Conservation (phyloP, 2,888 invertebrate species). For the Sphaerophoria taeniata region DNA sequence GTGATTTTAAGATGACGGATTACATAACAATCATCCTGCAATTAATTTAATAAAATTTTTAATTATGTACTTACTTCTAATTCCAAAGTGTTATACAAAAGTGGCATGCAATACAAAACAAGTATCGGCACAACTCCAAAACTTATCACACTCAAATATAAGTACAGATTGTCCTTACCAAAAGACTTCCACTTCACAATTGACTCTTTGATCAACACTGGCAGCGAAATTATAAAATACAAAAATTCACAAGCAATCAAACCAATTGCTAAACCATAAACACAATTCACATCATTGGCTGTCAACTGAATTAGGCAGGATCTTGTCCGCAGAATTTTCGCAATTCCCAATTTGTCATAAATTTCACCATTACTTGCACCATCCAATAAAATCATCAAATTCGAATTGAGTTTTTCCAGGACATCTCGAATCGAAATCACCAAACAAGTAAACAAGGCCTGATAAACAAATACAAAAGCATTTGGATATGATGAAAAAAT, state of each 20-base stretch:
- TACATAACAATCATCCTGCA: too few species aligned
- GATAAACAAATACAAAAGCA: not conserved
- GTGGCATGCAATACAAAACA: conserved; percentile 9
- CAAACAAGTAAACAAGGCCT: conserved; percentile 6
- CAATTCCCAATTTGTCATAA: not conserved
- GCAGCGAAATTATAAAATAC: not conserved
- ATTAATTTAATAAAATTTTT: too few species aligned
- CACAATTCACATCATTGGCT: not conserved
- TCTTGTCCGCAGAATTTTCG: not conserved
- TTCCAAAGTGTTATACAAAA: conserved; percentile 10
- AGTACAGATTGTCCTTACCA: not conserved
- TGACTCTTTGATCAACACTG: conserved; percentile 1
- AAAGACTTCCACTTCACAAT: not conserved
- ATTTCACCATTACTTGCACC: not conserved
- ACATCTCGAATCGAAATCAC: conserved; percentile 5
- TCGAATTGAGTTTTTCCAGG: not conserved
- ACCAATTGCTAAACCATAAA: too few species aligned
- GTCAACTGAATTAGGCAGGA: not conserved
- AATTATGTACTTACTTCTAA: not conserved
- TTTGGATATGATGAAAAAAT: not conserved
- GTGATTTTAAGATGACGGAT: too few species aligned
- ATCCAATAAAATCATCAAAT: not conserved
- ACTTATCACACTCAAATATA: not conserved
- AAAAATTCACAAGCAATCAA: not conserved
- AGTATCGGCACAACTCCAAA: conserved; percentile 1